These are phyloP conservation scores for Oryzias dopingdopingensis DNA, from an alignment of 2,797 vertebrate genomes.

Conservation along the genomic window DNA sequence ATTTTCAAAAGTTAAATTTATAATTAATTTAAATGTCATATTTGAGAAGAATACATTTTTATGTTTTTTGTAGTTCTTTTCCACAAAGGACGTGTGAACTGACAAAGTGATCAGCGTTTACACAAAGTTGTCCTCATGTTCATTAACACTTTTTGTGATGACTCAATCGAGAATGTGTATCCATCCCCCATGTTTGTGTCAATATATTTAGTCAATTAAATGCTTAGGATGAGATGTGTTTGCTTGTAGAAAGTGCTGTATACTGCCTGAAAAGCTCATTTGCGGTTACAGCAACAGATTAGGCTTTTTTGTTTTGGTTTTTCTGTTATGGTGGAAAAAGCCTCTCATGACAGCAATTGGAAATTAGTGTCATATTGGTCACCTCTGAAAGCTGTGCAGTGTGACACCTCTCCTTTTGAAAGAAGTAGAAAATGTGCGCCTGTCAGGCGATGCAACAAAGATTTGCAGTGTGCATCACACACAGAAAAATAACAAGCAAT, in stretches of 20 bases:
- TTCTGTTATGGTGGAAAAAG: neutral
- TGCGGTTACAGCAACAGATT: neutral
- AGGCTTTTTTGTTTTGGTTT: neutral
- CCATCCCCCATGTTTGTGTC: too few species aligned
- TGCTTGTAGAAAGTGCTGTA: neutral
- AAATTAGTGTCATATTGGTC: neutral
- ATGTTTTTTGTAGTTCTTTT: too few species aligned
- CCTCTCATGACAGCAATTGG: neutral
- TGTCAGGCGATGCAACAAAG: neutral
- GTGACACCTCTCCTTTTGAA: neutral
- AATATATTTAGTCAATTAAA: too few species aligned
- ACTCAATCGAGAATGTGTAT: too few species aligned
- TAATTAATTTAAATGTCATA: too few species aligned
- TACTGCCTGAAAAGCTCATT: constrained; percentile 1
- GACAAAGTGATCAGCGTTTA: neutral
- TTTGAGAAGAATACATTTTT: too few species aligned
- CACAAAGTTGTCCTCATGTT: too few species aligned
- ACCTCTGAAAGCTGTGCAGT: neutral
- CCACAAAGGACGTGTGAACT: neutral
- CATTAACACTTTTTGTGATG: too few species aligned
- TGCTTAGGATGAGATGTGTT: too few species aligned
- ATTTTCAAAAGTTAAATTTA: too few species aligned
- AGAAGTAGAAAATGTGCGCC: constrained; percentile 1
- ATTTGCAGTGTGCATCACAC: neutral
- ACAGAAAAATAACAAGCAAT: neutral